Evolutionary conservation across 2,797 vertebrate genomes (phyloP).

Genomic region (Melanotaenia parkinsoni): DNA sequence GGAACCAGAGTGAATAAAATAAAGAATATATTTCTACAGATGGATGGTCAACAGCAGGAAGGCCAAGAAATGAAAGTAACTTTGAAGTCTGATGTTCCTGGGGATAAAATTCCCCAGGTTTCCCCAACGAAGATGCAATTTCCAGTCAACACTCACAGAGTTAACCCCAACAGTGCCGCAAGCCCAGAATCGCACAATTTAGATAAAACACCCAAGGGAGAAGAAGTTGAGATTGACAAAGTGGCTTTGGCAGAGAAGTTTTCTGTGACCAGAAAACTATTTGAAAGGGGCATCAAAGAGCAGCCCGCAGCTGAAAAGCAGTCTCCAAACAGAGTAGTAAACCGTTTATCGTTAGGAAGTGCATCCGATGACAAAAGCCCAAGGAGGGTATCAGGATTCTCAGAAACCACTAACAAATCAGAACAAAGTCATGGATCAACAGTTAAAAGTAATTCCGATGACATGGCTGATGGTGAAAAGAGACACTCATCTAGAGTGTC

Average conservation of each 20-base stretch:
- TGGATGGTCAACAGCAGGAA: conserved; percentile 88
- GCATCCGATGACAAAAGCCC: conserved; percentile 82
- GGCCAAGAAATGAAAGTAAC: conserved; percentile 74
- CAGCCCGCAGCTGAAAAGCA: conserved; percentile 81
- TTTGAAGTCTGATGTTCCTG: conserved; percentile 72
- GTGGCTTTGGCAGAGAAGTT: conserved; percentile 92
- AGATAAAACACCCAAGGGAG: conserved; percentile 85
- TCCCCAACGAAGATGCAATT: conserved; percentile 81
- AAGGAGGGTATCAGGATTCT: conserved; percentile 77
- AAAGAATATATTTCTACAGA: conserved; percentile 94
- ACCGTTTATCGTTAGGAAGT: conserved; percentile 77
- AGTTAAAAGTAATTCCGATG: conserved; percentile 63
- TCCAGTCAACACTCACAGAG: conserved; percentile 79
- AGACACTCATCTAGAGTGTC: conserved; percentile 62
- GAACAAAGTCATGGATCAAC: conserved; percentile 69
- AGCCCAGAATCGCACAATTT: conserved; percentile 74
- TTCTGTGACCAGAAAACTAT: conserved; percentile 93
- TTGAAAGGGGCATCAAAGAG: conserved; percentile 89
- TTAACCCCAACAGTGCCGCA: conserved; percentile 74
- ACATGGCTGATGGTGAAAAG: conserved; percentile 71
- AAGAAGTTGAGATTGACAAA: conserved; percentile 92
- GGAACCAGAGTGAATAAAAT: conserved; percentile 94
- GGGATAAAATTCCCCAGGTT: conserved; percentile 41
- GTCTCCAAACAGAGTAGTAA: conserved; percentile 77
- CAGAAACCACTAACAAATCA: conserved; percentile 77